phyloP scores from a whole-genome alignment of 1,140 invertebrate genomes.

The Macrocentrus cingulum region DNA sequence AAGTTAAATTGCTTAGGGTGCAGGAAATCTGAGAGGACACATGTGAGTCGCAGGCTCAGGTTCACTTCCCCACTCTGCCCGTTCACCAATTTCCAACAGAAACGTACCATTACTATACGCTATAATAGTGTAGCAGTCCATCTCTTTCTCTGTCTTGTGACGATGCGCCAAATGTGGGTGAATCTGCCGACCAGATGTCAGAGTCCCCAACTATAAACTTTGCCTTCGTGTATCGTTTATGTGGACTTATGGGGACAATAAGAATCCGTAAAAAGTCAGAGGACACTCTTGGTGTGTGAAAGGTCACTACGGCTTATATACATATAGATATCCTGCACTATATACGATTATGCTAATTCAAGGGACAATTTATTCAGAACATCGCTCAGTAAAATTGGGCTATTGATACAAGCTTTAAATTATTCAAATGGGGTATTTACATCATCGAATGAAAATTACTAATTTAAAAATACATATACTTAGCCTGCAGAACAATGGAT shows the following conservation, averaged over 20 bases:
- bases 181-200: conserved; percentile 34
- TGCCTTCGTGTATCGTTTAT: no score
- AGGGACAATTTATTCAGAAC: conserved; percentile 22
- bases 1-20: neutral
- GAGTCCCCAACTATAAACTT: conserved; percentile 4
- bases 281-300: no score
- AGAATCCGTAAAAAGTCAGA: conserved; percentile 1
- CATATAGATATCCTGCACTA: conserved; percentile 5
- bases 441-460: no score
- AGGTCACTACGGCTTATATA: no score
- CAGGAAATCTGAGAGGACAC: conserved; percentile 3
- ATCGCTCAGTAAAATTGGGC: no score
- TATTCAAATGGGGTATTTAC: no score
- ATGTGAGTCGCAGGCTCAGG: conserved; percentile 19
- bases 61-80: conserved; percentile 15
- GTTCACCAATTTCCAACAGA: conserved; percentile 19
- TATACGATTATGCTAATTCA: conserved; percentile 25
- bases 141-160: no score
- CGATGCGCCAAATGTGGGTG: conserved; percentile 19
- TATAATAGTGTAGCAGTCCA: no score
- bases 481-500: no score
- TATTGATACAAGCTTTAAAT: no score
- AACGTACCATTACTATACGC: neutral
- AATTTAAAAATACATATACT: no score
- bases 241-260: conserved; percentile 14